Evolutionary conservation across 2,113 vertebrate genomes (phyloP), one percentile per base, ranked within the genome.

Genomic region (Sylvia atricapilla): DNA sequence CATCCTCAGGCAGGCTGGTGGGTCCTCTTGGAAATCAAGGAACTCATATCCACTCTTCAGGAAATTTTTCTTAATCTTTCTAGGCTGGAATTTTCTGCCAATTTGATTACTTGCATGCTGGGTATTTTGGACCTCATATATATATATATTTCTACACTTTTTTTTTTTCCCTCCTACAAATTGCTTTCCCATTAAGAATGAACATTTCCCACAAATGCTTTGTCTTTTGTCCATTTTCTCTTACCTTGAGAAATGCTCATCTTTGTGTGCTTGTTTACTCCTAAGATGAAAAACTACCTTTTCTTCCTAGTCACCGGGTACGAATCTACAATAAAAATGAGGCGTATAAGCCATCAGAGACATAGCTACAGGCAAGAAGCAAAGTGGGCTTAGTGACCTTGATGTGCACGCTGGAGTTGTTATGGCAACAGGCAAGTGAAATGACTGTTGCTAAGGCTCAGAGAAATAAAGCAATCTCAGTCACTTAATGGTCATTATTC

Each of bases 401-500:
- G 98, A 97, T 98, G 96, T 97, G 96, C 94, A 89, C 92, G 95
- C 96, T 76, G 22, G 75, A 92, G 98, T 99, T 98, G 98, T 98
- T 98, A 99, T 99, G 98, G 99, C 97, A 99, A 99, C 99, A 94
- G 78, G 89, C 87, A 94, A 97, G 97, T 83, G 73, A 98, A 97
- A 97, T 97, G 76, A 66, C 93, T 96, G 97, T 97, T 98, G 98
- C 97, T 97, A 98, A 96, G 97, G 98, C 97, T 97, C 91, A 90
- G 93, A 96, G 96, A 98, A 97, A 96, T 91, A 93, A 98, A 97
- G 95, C 95, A 95, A 84, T 97, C 90, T 97, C 94, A 88, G 84
- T 96, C 94, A 90, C 91, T 97, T 97, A 91, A 94, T 97, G 97
- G 96, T 97, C 97, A 98, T 92, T 97, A 93, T 89, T 96, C 94